phyloP scores from a whole-genome alignment of 1,140 invertebrate genomes.

The Papilio xuthus region DNA sequence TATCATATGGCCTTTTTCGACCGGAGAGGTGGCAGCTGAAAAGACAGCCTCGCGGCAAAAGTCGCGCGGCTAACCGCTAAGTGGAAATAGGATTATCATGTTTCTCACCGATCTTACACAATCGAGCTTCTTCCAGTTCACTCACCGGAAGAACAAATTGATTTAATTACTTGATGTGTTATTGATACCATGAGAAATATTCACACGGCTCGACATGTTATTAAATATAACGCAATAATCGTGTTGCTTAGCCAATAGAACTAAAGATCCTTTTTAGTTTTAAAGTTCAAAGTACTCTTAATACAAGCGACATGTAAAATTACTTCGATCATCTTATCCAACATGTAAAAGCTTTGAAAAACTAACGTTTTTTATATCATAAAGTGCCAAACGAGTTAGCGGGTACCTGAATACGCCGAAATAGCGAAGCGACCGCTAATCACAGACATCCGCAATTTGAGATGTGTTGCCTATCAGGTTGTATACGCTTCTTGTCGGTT shows the following conservation, averaged over 20 bases:
- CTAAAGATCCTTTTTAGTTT: background rate
- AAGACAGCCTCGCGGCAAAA: background rate
- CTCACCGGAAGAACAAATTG: constrained; percentile 20
- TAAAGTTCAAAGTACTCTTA: background rate
- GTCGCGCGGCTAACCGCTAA: background rate
- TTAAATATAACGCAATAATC: constrained; percentile 6
- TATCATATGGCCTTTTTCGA: background rate
- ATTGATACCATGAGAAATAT: constrained; percentile 17
- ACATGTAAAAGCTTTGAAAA: background rate
- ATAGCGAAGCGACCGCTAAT: too few species aligned
- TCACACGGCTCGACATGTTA: background rate
- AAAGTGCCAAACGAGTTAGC: too few species aligned
- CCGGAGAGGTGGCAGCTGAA: background rate
- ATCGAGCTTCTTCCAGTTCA: constrained; percentile 8
- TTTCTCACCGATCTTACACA: constrained; percentile 16
- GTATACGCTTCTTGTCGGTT: background rate
- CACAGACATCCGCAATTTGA: too few species aligned
- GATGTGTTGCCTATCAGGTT: background rate
- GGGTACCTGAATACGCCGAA: too few species aligned
- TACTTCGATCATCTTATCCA: background rate
- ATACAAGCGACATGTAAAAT: background rate
- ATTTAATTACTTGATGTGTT: constrained; percentile 15
- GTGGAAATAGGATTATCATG: background rate
- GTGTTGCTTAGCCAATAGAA: background rate
- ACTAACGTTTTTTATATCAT: too few species aligned